Conservation (phyloP, 1,140 invertebrate species). For the Drosophila willistoni region DNA sequence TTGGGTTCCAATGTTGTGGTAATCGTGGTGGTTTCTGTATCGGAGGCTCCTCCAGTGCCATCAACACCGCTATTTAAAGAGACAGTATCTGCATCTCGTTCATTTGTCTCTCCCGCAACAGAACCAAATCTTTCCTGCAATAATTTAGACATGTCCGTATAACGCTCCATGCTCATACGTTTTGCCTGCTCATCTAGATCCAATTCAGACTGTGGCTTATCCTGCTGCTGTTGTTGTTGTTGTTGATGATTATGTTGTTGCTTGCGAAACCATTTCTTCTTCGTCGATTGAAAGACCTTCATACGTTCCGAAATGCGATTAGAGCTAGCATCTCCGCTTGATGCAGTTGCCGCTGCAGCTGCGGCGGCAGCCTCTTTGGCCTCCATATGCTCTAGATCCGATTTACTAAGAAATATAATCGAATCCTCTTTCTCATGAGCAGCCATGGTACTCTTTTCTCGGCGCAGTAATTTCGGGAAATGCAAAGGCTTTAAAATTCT, state of each 20-base stretch:
- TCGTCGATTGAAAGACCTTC: slow-evolving; percentile 85
- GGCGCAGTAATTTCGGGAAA: slow-evolving; percentile 84
- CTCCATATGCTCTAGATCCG: slow-evolving; percentile 85
- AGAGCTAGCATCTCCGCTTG: slow-evolving; percentile 22
- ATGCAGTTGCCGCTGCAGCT: slow-evolving; percentile 58
- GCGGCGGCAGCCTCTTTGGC: slow-evolving; percentile 76
- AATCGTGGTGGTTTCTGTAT: slow-evolving; percentile 73
- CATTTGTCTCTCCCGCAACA: slow-evolving; percentile 26
- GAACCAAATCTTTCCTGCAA: slow-evolving; percentile 85
- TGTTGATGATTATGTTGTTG: slow-evolving; percentile 84
- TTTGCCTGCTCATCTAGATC: slow-evolving; percentile 79
- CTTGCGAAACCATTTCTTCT: slow-evolving; percentile 85
- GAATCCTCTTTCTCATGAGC: slow-evolving; percentile 86
- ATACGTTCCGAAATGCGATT: slow-evolving; percentile 84
- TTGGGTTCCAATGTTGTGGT: slow-evolving; percentile 69
- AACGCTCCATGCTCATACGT: slow-evolving; percentile 85
- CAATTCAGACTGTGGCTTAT: slow-evolving; percentile 73
- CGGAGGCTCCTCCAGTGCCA: slow-evolving; percentile 41
- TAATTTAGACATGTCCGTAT: slow-evolving; percentile 86
- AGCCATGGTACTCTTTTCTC: slow-evolving; percentile 84
- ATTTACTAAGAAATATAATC: slow-evolving; percentile 86
- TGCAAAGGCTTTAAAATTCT: slow-evolving; percentile 84
- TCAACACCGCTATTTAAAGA: slow-evolving; percentile 52
- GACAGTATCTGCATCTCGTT: slow-evolving; percentile 52
- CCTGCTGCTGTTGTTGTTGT: slow-evolving; percentile 74